Base-by-base conservation (phyloP, 2,113 vertebrate species). In the Pseudopipra pipra region DNA sequence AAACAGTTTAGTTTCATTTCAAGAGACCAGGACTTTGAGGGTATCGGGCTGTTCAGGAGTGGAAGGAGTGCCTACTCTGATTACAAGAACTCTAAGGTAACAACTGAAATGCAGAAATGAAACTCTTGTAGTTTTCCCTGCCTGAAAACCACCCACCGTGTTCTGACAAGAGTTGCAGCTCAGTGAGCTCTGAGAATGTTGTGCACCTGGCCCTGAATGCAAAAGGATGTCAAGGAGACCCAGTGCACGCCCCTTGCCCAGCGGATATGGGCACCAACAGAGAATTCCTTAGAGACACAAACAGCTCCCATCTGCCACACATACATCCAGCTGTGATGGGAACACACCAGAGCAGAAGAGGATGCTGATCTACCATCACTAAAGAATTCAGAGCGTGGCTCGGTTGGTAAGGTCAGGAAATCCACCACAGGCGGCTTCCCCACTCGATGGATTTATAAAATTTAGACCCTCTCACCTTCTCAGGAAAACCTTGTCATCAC, bases 61-160 rank as follows among this genome's bases (percentile, higher is more conserved):
- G 76, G 68, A 70, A 93, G 37, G n/a, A 81, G 56, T 4, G 21
- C 11, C 33, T 67, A 83, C 75, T 95, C 47, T n/a, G 71, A 77
- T 51, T 61, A 74, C 8, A 49, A 85, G 41, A 87, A 93, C 31
- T 58, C 78, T 71, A 89, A 81, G 76, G 89, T 89, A 90, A 93
- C 59, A 90, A 95, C 31, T 72, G 93, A 96, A 96, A 97, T 95
- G 95, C 67, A 95, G 89, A 81, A 90, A 81, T 12, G 33, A 91
- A 95, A 95, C 89, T 90, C 83, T 5, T 71, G 74, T 51, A 47
- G 21, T 65, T 72, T 55, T 41, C n/a, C 54, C 82, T 31, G 28
- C 23, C 62, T 56, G 28, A 75, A 89, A 43, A 17, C 21, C 66
- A 79, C 9, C 25, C 51, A 33, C 73, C 9, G 3, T 31, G 39